Evolutionary conservation across 2,797 vertebrate genomes (phyloP).

Genomic region (Margarornis squamiger): DNA sequence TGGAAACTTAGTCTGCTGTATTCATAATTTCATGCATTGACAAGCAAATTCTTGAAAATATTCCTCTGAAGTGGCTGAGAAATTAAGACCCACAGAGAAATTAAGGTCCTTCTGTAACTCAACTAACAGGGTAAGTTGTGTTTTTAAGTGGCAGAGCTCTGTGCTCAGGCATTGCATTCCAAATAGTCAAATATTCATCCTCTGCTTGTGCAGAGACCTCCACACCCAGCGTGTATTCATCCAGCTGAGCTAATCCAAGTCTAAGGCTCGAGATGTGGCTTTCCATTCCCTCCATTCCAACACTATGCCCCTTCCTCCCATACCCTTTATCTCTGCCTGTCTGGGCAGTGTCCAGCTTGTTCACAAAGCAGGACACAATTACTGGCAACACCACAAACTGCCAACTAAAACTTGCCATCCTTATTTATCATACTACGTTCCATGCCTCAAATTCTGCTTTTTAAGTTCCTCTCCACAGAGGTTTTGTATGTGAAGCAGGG

Average conservation of each 20-base stretch:
- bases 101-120: neutral
- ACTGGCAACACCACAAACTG: neutral
- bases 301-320: neutral
- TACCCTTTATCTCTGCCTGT: neutral
- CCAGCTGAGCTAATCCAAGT: neutral
- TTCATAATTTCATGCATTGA: constrained; percentile 20
- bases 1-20: constrained; percentile 37
- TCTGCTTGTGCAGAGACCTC: neutral
- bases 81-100: neutral
- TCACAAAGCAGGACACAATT: neutral
- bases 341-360: neutral
- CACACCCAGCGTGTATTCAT: neutral
- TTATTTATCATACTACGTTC: neutral
- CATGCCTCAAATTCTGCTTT: neutral
- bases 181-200: neutral
- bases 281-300: neutral
- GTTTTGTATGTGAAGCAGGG: neutral
- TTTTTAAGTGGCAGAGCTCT: neutral
- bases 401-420: neutral
- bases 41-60: constrained; percentile 16
- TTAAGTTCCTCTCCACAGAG: neutral
- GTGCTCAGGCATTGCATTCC: neutral
- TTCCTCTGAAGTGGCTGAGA: neutral
- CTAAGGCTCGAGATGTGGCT: neutral
- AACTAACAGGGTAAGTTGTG: neutral